Conservation (phyloP, 2,797 vertebrate species). For the Chrysolophus pictus region DNA sequence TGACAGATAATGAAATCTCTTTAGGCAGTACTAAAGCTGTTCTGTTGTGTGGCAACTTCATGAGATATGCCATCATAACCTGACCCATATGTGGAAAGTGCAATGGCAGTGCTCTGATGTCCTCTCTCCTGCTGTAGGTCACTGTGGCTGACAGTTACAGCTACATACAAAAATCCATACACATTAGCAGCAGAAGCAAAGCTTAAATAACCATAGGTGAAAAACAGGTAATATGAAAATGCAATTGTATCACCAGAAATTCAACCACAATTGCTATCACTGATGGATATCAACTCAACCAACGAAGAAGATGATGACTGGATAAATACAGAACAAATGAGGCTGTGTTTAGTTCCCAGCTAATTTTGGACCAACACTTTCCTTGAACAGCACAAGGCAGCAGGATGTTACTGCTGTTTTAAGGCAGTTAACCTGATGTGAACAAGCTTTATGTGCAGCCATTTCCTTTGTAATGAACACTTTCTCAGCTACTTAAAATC, state of each 20-base stretch:
- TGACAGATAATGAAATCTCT: conserved; percentile 7
- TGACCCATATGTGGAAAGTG: neutral
- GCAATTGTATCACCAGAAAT: neutral
- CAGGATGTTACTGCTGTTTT: neutral
- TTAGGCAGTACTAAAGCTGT: neutral
- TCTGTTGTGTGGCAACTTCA: neutral
- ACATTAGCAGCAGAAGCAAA: neutral
- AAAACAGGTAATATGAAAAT: neutral
- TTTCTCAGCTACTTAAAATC: conserved; percentile 28
- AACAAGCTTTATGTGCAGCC: neutral
- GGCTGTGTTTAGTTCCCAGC: neutral
- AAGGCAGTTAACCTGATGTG: neutral
- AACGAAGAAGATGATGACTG: neutral
- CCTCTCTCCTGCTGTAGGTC: neutral
- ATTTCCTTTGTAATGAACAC: neutral
- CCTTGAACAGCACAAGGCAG: neutral
- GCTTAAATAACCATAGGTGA: neutral
- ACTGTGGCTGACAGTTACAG: neutral
- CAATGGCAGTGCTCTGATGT: neutral
- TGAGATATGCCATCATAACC: neutral
- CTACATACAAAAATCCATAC: neutral
- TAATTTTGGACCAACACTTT: neutral
- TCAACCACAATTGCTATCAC: neutral
- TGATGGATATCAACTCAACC: neutral
- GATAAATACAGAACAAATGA: neutral